A percentile compares a stretch with the other conserved stretches of the same genome.
These are phyloP conservation scores for Caenorhabditis sp. DNA, from an alignment of 2,888 invertebrate genomes.

Conservation along the genomic window DNA sequence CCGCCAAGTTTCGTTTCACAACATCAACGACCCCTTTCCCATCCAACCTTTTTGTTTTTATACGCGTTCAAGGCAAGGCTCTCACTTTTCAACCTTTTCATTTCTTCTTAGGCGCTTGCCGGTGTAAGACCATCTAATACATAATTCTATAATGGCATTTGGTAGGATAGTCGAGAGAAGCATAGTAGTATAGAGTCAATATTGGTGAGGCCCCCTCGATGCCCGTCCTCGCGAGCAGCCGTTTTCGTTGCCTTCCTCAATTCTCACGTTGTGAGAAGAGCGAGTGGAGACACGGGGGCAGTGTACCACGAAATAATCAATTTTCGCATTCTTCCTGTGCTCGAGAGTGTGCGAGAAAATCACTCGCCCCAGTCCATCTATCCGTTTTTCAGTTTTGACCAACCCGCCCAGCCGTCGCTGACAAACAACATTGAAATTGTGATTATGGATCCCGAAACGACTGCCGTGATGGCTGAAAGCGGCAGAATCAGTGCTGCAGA, in stretches of 20 bases:
- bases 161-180: conserved; percentile 20
- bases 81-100: too few relatives aligned
- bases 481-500: not conserved
- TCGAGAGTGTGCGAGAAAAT: conserved; percentile 35
- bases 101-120: too few relatives aligned
- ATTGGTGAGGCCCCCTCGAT: conserved; percentile 36
- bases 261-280: conserved; percentile 40
- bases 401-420: conserved; percentile 4
- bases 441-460: conserved; percentile 40
- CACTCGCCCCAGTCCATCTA: not conserved
- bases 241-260: conserved; percentile 37
- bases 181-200: conserved; percentile 47
- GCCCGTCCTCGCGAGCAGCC: conserved; percentile 25
- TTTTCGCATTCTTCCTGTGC: conserved; percentile 17
- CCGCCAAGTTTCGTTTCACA: too few relatives aligned
- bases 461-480: conserved; percentile 17
- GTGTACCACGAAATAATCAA: conserved; percentile 39
- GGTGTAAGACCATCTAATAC: conserved; percentile 11
- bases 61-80: too few relatives aligned
- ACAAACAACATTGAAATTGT: conserved; percentile 39
- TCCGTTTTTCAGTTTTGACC: conserved; percentile 31
- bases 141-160: conserved; percentile 50
- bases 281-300: conserved; percentile 39
- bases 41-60: too few relatives aligned
- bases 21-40: too few relatives aligned